phyloP scores from a whole-genome alignment of 2,113 vertebrate genomes.

The Actenoides lindsayi region DNA sequence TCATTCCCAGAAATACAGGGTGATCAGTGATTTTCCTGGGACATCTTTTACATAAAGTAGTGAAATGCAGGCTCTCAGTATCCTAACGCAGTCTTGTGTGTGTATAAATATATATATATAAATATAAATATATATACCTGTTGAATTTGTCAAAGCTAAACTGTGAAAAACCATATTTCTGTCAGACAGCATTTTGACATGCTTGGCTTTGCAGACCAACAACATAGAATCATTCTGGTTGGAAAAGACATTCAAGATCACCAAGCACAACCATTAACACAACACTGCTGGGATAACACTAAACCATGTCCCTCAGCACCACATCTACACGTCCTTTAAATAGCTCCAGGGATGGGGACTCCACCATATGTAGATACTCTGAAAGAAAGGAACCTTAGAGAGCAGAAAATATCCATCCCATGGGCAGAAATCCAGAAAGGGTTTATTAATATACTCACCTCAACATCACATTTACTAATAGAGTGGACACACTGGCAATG shows the following conservation, averaged over 20 bases:
- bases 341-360: not conserved
- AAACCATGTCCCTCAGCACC: not conserved
- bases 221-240: not conserved
- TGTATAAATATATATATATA: no score
- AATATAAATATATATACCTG: not conserved
- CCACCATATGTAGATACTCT: not conserved
- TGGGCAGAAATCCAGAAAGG: not conserved
- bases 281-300: not conserved
- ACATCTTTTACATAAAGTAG: not conserved
- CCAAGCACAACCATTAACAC: not conserved
- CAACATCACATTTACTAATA: not conserved
- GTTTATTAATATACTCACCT: not conserved
- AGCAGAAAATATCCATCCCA: not conserved
- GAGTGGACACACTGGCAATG: not conserved
- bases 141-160: not conserved
- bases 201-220: not conserved
- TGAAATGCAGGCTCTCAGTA: not conserved
- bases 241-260: not conserved
- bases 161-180: not conserved
- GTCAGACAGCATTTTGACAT: accelerated
- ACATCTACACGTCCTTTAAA: not conserved
- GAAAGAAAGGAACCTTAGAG: not conserved
- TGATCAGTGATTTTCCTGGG: not conserved
- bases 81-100: not conserved
- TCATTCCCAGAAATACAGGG: not conserved